These are phyloP conservation scores for Aphelinus certus DNA, from an alignment of 1,140 invertebrate species.

Conservation along the genomic window DNA sequence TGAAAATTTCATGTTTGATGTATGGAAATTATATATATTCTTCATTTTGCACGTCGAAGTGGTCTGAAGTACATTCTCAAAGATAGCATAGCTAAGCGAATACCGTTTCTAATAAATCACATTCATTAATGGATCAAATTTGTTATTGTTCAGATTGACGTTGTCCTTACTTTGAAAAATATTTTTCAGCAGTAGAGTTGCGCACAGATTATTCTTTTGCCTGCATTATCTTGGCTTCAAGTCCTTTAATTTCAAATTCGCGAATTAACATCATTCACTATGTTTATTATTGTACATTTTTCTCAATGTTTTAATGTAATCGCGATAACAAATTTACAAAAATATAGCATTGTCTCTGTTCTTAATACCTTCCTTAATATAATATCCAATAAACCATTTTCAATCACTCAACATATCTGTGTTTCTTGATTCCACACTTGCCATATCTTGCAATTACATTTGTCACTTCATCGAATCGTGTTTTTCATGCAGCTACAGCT, in stretches of 20 bases:
- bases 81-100: slow-evolving; percentile 20
- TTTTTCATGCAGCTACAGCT: slow-evolving; percentile 50
- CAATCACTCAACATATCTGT: slow-evolving; percentile 30
- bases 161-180: slow-evolving; percentile 16
- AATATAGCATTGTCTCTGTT: slow-evolving; percentile 63
- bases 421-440: slow-evolving; percentile 40
- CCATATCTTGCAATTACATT: slow-evolving; percentile 31
- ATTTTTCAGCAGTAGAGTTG: slow-evolving; percentile 18
- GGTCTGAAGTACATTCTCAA: background rate
- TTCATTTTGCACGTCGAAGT: slow-evolving; percentile 17
- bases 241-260: slow-evolving; percentile 42
- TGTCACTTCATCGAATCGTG: slow-evolving; percentile 45
- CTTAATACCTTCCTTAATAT: slow-evolving; percentile 58
- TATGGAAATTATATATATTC: slow-evolving; percentile 8
- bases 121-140: slow-evolving; percentile 9
- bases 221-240: slow-evolving; percentile 30
- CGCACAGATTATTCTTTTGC: background rate
- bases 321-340: slow-evolving; percentile 67
- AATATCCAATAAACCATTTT: slow-evolving; percentile 55
- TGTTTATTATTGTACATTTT: slow-evolving; percentile 51
- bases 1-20: background rate
- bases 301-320: slow-evolving; percentile 64
- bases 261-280: slow-evolving; percentile 44
- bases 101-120: slow-evolving; percentile 32
- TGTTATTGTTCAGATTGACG: slow-evolving; percentile 1